These are phyloP conservation scores for Diplosoma virens DNA, from an alignment of 23 tunicate genomes.

Conservation along the genomic window DNA sequence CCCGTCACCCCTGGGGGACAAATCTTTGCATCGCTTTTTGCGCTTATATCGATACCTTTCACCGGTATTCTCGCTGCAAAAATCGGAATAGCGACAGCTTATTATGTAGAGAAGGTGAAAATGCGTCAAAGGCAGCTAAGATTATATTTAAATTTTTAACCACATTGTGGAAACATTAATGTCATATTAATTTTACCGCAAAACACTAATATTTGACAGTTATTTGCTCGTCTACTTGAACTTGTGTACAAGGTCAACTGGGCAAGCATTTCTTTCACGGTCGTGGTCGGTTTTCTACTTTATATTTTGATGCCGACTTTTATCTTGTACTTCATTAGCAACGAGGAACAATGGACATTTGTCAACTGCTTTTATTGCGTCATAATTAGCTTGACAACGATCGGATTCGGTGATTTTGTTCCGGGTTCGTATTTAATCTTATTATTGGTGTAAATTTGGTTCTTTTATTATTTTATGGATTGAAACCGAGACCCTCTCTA, in stretches of 20 bases:
- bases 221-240: neutral
- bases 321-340: conserved; percentile 32
- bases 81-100: conserved; percentile 49
- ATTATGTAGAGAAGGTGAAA: conserved; percentile 46
- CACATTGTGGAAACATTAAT: too few species aligned
- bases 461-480: too few species aligned
- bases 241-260: conserved; percentile 21
- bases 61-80: conserved; percentile 79
- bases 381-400: conserved; percentile 60
- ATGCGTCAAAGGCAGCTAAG: too few species aligned
- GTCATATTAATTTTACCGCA: too few species aligned
- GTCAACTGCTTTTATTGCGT: conserved; percentile 53
- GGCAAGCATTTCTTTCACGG: conserved; percentile 30
- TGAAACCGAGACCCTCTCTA: too few species aligned
- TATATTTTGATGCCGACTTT: conserved; percentile 48
- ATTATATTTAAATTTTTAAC: neutral
- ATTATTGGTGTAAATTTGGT: too few species aligned
- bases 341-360: conserved; percentile 69
- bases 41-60: conserved; percentile 56
- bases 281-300: conserved; percentile 26
- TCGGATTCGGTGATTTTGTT: conserved; percentile 79
- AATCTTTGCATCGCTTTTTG: conserved; percentile 45
- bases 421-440: conserved; percentile 36
- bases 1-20: conserved; percentile 64
- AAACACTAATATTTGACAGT: conserved; percentile 26